phyloP scores from a whole-genome alignment of 2,113 vertebrate species.

The Ahaetulla prasina region DNA sequence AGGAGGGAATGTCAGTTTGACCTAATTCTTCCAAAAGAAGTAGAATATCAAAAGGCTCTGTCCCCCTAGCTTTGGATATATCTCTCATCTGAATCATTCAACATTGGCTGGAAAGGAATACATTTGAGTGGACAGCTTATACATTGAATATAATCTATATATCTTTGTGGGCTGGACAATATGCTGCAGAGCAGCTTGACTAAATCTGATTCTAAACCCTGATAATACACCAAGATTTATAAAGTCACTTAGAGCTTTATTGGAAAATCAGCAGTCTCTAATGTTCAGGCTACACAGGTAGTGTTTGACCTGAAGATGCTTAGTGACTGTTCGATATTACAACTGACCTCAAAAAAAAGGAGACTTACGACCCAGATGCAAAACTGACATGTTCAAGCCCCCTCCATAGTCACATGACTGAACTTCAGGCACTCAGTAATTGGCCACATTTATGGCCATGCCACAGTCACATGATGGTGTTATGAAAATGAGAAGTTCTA shows the following conservation, averaged over 20 bases:
- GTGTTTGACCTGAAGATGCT: no score
- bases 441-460: no score
- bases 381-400: no score
- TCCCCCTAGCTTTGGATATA: background rate
- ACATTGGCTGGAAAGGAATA: background rate
- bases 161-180: background rate
- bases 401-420: no score
- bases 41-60: background rate
- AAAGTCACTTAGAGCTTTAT: background rate
- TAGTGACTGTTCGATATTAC: no score
- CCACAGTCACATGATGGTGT: no score
- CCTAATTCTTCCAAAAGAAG: background rate
- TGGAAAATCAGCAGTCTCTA: background rate
- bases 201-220: background rate
- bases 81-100: background rate
- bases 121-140: background rate
- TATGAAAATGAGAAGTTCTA: no score
- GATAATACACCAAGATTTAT: background rate
- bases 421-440: no score
- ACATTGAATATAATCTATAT: background rate
- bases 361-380: no score
- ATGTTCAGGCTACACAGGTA: background rate
- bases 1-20: background rate
- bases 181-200: background rate
- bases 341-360: no score